Conservation (phyloP, 1,140 invertebrate species). For the Bombus confusus region DNA sequence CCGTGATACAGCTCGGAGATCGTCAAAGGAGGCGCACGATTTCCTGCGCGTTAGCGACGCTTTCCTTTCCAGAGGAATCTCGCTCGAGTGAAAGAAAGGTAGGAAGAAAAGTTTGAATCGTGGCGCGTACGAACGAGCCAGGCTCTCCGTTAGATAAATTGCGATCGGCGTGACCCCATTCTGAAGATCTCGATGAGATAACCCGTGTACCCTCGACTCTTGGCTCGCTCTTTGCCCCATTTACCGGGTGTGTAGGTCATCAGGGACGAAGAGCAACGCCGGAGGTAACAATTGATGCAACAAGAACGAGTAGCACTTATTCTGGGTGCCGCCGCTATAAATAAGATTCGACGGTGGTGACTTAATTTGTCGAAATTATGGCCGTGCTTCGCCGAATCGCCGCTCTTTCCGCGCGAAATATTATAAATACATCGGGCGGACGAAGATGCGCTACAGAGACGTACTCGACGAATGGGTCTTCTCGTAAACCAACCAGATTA, state of each 20-base stretch:
- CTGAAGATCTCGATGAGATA: constrained; percentile 59
- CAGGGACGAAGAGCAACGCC: constrained; percentile 3
- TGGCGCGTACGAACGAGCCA: background rate
- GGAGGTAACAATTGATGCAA: constrained; percentile 56
- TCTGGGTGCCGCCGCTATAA: constrained; percentile 46
- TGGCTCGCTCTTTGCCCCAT: constrained; percentile 59
- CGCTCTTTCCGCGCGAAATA: fast-evolving
- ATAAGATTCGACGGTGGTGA: constrained; percentile 15
- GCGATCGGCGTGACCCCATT: constrained; percentile 57
- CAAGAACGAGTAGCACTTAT: constrained; percentile 55
- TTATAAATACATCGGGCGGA: background rate
- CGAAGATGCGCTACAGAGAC: too few species aligned
- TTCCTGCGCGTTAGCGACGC: background rate
- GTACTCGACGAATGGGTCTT: too few species aligned
- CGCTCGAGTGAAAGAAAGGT: too few species aligned
- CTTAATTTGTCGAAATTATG: constrained; percentile 32
- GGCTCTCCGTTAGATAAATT: constrained; percentile 20
- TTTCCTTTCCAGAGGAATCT: background rate
- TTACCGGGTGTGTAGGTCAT: constrained; percentile 57
- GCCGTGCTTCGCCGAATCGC: background rate
- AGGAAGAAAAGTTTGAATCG: background rate
- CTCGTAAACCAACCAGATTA: too few species aligned
- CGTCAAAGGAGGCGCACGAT: too few species aligned
- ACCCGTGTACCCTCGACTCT: constrained; percentile 52
- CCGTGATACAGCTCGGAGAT: too few species aligned